Base-by-base conservation (phyloP, 2,888 invertebrate species). In the Nomada flava region DNA sequence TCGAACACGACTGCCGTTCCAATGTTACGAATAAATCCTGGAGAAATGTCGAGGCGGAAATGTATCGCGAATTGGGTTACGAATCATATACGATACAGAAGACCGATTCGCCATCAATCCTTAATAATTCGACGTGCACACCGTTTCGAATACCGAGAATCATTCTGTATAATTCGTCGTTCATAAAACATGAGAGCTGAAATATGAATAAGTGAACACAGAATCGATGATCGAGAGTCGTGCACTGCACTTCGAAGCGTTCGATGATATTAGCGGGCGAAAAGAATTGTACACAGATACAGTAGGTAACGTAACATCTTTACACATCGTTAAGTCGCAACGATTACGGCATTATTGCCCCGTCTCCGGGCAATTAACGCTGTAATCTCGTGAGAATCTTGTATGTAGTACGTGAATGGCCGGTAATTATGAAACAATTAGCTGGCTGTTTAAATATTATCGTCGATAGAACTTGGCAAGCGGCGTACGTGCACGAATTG, bases 101-200 rank as follows among this genome's bases (percentile, higher is more conserved):
- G 47, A 47, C 13, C 15, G 11, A 3, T 11, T 47, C 47, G 47
- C 13, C 3, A 47, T 47, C 13, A 47, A 47, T 47, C 11, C 2
- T 52, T 20, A 13, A 65, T 52, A 50, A 7, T 29, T 47, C 47
- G 4, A 26, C 29, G n/a, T 7, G 7, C 1, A 23, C 10, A 36
- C 10, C 23, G 53, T 36, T 42, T 36, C 68, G 11, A n/a, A 26
- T 53, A 55, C 20, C 78, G 78, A 63, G 76, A 63, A 78, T 78
- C 76, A 68, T 76, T 78, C 68, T 76, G 62, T 47, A 20, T 76
- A 76, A 78, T 76, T 78, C 76, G 55, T 55, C 55, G 53, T 57
- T 47, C 52, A 36, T 36, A 44, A 76, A 50, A 47, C 23, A 29
- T 47, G 36, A 44, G n/a, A 20, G 36, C 26, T 23, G 36, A 52